Base-by-base conservation (phyloP, 2,888 invertebrate species). In the Drosophila silvestris region DNA sequence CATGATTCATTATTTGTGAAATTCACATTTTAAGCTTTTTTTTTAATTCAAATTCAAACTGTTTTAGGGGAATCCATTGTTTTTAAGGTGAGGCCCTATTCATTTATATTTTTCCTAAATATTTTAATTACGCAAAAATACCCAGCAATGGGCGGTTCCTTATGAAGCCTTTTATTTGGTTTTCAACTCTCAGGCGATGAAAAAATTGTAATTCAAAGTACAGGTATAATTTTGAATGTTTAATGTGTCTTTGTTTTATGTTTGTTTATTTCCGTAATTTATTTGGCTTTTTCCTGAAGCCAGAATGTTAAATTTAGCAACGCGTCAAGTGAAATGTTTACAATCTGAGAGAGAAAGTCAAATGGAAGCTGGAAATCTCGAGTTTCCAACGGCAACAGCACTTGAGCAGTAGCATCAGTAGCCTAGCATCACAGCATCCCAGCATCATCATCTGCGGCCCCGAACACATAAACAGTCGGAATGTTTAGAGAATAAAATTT, bases 291-390 rank as follows among this genome's bases (percentile, higher is more conserved):
- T 73, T 76, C 78, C 62, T 74, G 73, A 76, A 81, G 74, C 71
- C 65, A 70, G 79, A 83, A 77, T 74, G 82, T 84, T 85, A 86
- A 85, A 84, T 84, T 86, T 85, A 85, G 85, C 86, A 80, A 63
- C 80, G 85, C 87, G 84, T 74, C 84, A 83, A 87, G 79, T 90
- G 91, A 91, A 91, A 91, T 91, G 85, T 91, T 91, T 91, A 91
- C 91, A 91, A 90, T 83, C 84, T 91, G 26, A 37, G 91, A 87
- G 91, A 83, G 90, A 91, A 91, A 79, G 83, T 83, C 85, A 86
- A 77, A 87, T 81, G 74, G 79, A 79, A 82, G 72, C 70, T 71
- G 70, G 67, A 68, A 62, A 56, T 77, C 85, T 82, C 72, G 70
- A 74, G 68, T 79, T 77, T 70, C 71, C 64, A 77, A 51, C 67